Evolutionary conservation across 2,113 vertebrate genomes (phyloP).

Genomic region (Mustela lutreola): DNA sequence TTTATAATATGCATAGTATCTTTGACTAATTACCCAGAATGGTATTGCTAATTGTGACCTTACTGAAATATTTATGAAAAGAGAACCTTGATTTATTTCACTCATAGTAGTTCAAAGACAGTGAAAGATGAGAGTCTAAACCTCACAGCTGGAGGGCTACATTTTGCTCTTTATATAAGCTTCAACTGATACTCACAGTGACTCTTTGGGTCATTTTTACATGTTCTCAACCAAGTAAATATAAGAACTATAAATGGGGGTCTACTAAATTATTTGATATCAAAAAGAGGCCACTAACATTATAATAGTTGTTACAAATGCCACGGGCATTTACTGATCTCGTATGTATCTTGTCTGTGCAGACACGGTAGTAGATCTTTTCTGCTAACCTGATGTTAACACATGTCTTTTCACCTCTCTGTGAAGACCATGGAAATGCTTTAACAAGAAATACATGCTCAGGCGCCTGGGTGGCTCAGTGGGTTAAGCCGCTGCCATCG

Average conservation of each 20-base stretch:
- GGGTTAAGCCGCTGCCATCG: no score
- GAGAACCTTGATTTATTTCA: conserved; percentile 77
- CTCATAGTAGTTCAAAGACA: conserved; percentile 33
- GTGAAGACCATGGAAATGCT: neutral
- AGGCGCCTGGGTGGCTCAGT: no score
- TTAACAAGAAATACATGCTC: neutral
- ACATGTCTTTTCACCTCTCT: neutral
- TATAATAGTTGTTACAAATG: neutral
- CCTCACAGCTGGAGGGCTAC: conserved; percentile 59
- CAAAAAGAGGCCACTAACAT: neutral
- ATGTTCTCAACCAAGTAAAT: conserved; percentile 15
- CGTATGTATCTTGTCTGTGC: neutral
- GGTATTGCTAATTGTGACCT: conserved; percentile 65
- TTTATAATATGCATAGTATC: neutral
- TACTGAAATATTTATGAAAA: conserved; percentile 83
- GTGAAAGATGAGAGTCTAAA: conserved; percentile 54
- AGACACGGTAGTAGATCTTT: neutral
- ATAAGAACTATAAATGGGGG: neutral
- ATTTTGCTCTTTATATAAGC: conserved; percentile 31
- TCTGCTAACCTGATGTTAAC: neutral
- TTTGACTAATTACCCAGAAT: conserved; percentile 50
- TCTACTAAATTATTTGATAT: neutral
- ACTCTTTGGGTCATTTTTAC: neutral
- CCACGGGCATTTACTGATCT: neutral
- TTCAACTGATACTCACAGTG: neutral